A percentile compares a stretch with the other conserved stretches of the same genome.
These are phyloP conservation scores for Excalfactoria chinensis DNA, from an alignment of 2,113 vertebrate species.

Conservation along the genomic window DNA sequence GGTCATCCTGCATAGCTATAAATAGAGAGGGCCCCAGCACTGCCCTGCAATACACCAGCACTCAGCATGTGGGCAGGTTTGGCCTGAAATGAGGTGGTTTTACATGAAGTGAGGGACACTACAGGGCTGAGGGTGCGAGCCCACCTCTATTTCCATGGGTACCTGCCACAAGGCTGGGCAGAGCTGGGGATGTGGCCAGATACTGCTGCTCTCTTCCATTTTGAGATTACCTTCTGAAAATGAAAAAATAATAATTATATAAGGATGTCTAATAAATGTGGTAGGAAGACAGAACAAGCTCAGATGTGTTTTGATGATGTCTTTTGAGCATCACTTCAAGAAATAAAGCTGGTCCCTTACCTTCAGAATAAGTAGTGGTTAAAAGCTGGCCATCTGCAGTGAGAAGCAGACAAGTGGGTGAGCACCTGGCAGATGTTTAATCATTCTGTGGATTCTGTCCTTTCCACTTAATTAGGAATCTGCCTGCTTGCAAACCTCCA, in stretches of 20 bases:
- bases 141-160: background rate
- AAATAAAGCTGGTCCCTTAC: background rate
- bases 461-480: slow-evolving; percentile 42
- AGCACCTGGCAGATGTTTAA: slow-evolving; percentile 44
- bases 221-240: background rate
- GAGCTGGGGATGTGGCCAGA: background rate
- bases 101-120: background rate
- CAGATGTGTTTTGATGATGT: background rate
- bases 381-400: slow-evolving; percentile 6
- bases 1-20: background rate
- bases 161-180: background rate
- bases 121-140: background rate
- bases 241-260: background rate
- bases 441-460: slow-evolving; percentile 6
- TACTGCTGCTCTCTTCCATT: background rate
- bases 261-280: background rate
- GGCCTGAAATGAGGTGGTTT: background rate
- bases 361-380: background rate
- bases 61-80: background rate
- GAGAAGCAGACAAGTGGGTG: background rate
- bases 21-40: background rate
- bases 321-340: background rate
- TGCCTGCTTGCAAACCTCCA: background rate
- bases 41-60: background rate
- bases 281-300: background rate